Conservation (phyloP, 2,797 vertebrate genomes). For the Coilia nasus region DNA sequence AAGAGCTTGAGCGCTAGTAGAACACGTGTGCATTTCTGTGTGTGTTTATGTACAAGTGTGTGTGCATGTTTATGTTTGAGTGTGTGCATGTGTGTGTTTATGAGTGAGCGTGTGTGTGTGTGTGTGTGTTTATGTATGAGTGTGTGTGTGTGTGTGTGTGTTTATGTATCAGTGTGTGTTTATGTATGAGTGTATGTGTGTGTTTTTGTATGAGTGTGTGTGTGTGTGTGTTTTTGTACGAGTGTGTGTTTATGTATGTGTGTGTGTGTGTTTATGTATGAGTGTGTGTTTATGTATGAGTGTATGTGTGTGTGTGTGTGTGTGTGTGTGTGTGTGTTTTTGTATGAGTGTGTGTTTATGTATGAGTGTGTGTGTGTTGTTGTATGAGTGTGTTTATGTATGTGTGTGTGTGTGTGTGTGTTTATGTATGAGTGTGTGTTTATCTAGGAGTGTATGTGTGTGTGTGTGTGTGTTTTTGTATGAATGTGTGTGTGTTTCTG, state of each 20-base stretch:
- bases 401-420: background rate
- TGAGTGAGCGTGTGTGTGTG: too few relatives aligned
- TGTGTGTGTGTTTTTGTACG: background rate
- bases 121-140: background rate
- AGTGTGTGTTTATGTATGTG: too few relatives aligned
- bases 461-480: background rate
- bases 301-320: background rate
- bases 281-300: too few relatives aligned
- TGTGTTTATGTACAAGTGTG: background rate
- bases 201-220: background rate
- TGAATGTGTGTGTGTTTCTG: background rate
- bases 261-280: background rate
- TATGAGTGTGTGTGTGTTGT: background rate
- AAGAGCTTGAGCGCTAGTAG: conserved; percentile 15
- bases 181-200: background rate
- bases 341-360: background rate
- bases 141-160: background rate
- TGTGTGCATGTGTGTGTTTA: background rate
- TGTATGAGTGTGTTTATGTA: background rate
- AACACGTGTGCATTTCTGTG: background rate
- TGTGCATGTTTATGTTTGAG: background rate
- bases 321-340: background rate
- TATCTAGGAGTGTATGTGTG: background rate
- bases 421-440: background rate
- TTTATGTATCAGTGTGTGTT: background rate